Conservation (phyloP, 2,888 invertebrate genomes). For the Sisyra terminalis region DNA sequence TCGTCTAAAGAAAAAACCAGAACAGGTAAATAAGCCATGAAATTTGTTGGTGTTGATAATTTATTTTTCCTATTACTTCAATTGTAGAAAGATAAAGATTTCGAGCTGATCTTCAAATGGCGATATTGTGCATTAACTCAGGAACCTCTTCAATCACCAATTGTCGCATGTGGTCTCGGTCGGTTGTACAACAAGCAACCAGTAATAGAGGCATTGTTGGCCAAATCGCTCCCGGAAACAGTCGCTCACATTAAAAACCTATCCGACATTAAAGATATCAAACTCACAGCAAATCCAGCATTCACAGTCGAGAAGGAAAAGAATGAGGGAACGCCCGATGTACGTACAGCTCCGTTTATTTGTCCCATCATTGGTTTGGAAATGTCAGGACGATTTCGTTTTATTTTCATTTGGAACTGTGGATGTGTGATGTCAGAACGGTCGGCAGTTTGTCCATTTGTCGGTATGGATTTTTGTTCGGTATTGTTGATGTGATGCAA, state of each 20-base stretch:
- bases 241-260: conserved; percentile 64
- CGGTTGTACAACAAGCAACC: conserved; percentile 87
- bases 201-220: conserved; percentile 79
- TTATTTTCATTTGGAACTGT: conserved; percentile 77
- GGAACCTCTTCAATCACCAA: conserved; percentile 66
- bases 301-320: conserved; percentile 52
- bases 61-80: conserved; percentile 10
- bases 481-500: no score
- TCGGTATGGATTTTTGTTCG: no score
- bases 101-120: conserved; percentile 89
- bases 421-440: conserved; percentile 95
- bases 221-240: conserved; percentile 56
- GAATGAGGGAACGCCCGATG: conserved; percentile 58
- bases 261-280: conserved; percentile 81
- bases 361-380: conserved; percentile 91
- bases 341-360: conserved; percentile 68
- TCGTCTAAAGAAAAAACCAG: conserved; percentile 49
- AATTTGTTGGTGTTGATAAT: not conserved
- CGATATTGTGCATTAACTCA: conserved; percentile 86
- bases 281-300: conserved; percentile 71
- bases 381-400: conserved; percentile 87
- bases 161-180: conserved; percentile 85
- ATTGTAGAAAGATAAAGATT: conserved; percentile 84
- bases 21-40: conserved; percentile 24
- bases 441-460: no score